phyloP scores from a whole-genome alignment of 2,888 invertebrate species.

The Masnerella sp. region DNA sequence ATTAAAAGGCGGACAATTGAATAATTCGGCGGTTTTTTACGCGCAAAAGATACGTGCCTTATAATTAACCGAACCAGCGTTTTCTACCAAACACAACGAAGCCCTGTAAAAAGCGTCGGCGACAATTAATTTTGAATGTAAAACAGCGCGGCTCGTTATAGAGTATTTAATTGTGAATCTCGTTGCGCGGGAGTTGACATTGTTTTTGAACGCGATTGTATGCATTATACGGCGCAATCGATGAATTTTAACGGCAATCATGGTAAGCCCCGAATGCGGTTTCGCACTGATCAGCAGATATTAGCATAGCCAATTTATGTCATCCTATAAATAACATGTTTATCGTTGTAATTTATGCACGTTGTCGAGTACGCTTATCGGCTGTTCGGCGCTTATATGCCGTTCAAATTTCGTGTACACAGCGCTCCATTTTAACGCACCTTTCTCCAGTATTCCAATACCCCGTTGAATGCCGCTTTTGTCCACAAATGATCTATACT shows the following conservation, averaged over 20 bases:
- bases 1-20: constrained; percentile 22
- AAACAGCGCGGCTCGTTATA: constrained; percentile 35
- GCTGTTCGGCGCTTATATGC: constrained; percentile 63
- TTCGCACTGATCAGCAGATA: constrained; percentile 75
- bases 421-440: constrained; percentile 58
- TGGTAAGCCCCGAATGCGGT: constrained; percentile 67
- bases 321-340: constrained; percentile 77
- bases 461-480: constrained; percentile 55
- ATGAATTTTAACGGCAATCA: constrained; percentile 64
- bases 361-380: constrained; percentile 65
- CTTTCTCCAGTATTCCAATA: constrained; percentile 53
- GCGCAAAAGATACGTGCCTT: no score
- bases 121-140: constrained; percentile 54
- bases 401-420: constrained; percentile 64
- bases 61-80: no score
- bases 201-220: constrained; percentile 58
- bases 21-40: no score
- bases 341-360: constrained; percentile 77
- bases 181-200: constrained; percentile 56
- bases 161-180: constrained; percentile 55
- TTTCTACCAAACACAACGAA: no score
- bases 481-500: constrained; percentile 58
- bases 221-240: constrained; percentile 57
- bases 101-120: constrained; percentile 29
- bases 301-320: constrained; percentile 77